A percentile compares a stretch with the other conserved stretches of the same genome.
Evolutionary conservation across 2,888 invertebrate species (phyloP).

Genomic region (Zhengitettix transpicula): DNA sequence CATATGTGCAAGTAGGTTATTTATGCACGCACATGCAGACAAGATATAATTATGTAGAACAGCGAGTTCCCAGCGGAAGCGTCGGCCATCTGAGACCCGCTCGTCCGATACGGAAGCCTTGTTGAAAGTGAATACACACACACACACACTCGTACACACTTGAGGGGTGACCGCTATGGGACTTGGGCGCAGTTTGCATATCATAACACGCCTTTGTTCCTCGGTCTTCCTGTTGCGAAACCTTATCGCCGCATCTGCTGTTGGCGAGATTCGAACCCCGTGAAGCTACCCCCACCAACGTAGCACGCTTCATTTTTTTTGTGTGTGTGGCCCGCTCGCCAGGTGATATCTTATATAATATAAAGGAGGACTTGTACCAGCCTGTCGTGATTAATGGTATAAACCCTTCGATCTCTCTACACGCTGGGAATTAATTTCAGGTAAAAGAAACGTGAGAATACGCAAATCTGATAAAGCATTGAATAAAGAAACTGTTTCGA

Average conservation of each 20-base stretch:
- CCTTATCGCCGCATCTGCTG: neutral
- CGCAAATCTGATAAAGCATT: slow-evolving; percentile 27
- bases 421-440: slow-evolving; percentile 11
- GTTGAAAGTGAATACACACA: too few relatives aligned
- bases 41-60: neutral
- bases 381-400: slow-evolving; percentile 6
- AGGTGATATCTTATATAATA: neutral
- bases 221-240: neutral
- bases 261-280: neutral
- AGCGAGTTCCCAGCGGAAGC: neutral
- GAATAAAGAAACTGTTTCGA: slow-evolving; percentile 10
- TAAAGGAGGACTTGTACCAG: neutral
- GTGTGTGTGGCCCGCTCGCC: neutral
- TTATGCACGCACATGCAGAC: neutral
- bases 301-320: too few relatives aligned
- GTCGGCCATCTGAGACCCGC: neutral
- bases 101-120: too few relatives aligned
- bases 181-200: too few relatives aligned
- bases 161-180: too few relatives aligned
- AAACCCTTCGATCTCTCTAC: slow-evolving; percentile 6
- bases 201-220: neutral
- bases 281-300: too few relatives aligned
- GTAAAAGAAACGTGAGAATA: slow-evolving; percentile 26
- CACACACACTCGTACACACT: too few relatives aligned
- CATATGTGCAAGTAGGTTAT: neutral